phyloP scores from a whole-genome alignment of 2,888 invertebrate genomes.

The Morpho achilles region DNA sequence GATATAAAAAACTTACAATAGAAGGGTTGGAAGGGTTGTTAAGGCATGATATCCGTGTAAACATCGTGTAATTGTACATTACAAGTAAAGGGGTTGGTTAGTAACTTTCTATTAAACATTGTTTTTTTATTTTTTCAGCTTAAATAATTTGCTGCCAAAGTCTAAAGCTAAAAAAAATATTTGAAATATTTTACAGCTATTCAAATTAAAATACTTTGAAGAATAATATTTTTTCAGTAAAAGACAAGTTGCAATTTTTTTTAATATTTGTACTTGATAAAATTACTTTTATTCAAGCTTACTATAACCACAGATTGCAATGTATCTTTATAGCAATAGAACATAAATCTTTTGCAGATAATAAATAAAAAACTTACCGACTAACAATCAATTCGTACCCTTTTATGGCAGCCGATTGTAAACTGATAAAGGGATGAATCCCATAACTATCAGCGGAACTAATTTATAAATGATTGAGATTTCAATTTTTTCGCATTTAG shows the following conservation, averaged over 20 bases:
- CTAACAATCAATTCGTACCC: conserved; percentile 68
- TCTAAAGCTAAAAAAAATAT: no score
- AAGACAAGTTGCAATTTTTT: no score
- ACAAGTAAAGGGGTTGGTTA: conserved; percentile 59
- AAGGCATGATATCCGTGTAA: conserved; percentile 71
- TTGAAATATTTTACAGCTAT: not conserved
- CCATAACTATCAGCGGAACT: conserved; percentile 71
- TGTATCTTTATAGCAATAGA: conserved; percentile 29
- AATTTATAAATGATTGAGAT: conserved; percentile 78
- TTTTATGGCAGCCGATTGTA: conserved; percentile 72
- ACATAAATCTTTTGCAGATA: conserved; percentile 46
- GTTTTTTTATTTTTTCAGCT: no score
- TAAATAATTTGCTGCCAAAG: no score
- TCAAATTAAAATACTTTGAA: not conserved
- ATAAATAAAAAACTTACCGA: conserved; percentile 61
- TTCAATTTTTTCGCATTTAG: conserved; percentile 56
- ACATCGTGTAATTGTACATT: conserved; percentile 70
- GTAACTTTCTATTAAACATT: no score
- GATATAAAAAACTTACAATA: conserved; percentile 58
- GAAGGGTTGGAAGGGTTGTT: conserved; percentile 71
- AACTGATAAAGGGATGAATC: conserved; percentile 74
- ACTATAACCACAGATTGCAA: conserved; percentile 11
- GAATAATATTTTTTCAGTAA: no score
- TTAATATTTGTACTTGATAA: no score
- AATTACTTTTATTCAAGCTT: conserved; percentile 15